Evolutionary conservation across 2,888 invertebrate genomes (phyloP).

Genomic region (Alentia gelatinosa): DNA sequence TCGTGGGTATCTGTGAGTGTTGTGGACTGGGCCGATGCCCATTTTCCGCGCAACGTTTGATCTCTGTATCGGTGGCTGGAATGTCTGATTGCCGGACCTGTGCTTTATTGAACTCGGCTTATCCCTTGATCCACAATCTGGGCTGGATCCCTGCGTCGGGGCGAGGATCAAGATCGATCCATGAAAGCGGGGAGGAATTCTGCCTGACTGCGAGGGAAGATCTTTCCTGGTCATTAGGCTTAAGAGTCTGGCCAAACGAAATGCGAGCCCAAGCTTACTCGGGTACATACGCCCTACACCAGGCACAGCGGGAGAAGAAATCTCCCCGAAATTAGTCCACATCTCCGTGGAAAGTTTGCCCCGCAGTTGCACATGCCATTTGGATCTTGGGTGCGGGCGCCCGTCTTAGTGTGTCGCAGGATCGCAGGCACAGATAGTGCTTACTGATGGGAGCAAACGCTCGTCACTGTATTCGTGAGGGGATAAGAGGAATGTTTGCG

Average conservation of each 20-base stretch:
- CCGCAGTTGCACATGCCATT: not conserved
- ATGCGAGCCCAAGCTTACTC: conserved; percentile 39
- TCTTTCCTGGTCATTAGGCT: conserved; percentile 18
- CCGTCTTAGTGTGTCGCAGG: no score
- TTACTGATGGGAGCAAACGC: not conserved
- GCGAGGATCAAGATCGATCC: conserved; percentile 39
- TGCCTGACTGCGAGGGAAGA: not conserved
- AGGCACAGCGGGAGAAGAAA: not conserved
- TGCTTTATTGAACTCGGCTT: conserved; percentile 29
- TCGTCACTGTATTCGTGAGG: not conserved
- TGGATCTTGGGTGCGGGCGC: not conserved
- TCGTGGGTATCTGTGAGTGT: not conserved
- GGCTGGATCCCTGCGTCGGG: not conserved
- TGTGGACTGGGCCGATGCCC: conserved; percentile 11
- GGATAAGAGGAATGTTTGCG: not conserved
- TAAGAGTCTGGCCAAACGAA: not conserved
- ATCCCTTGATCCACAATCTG: conserved; percentile 48
- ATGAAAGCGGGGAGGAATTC: not conserved
- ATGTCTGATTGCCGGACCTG: conserved; percentile 21
- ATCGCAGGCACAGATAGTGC: not conserved
- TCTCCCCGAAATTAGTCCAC: conserved; percentile 35
- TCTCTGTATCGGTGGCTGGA: conserved; percentile 33
- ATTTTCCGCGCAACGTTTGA: conserved; percentile 42
- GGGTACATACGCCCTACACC: not conserved
- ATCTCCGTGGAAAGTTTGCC: not conserved